phyloP scores from a whole-genome alignment of 2,113 vertebrate genomes.

The Rallus limicola region DNA sequence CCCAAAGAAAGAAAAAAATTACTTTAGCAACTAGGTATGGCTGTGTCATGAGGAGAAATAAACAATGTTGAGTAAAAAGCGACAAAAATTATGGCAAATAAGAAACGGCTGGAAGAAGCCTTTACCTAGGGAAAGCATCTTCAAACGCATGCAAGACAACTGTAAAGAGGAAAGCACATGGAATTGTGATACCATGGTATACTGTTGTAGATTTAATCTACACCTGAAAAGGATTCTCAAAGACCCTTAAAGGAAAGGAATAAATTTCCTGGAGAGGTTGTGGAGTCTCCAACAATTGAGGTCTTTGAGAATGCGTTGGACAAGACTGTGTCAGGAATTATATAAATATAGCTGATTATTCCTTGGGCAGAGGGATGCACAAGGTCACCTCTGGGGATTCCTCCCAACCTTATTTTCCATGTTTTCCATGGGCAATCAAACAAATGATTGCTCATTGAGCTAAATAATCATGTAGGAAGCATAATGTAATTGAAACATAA shows the following conservation, averaged over 20 bases:
- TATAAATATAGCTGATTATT: neutral
- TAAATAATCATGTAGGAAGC: conserved; percentile 23
- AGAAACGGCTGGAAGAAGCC: neutral
- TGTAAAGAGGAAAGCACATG: neutral
- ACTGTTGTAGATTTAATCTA: neutral
- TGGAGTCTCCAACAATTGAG: neutral
- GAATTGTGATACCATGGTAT: neutral
- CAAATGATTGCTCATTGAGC: conserved; percentile 21
- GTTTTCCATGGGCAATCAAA: conserved; percentile 7
- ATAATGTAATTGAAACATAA: conserved; percentile 9
- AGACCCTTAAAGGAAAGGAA: neutral
- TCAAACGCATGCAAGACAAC: neutral
- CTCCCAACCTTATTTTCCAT: conserved; percentile 15
- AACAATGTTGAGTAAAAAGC: neutral
- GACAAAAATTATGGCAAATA: neutral
- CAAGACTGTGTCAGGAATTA: neutral
- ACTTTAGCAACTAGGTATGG: neutral
- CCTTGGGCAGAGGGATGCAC: neutral
- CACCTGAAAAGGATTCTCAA: neutral
- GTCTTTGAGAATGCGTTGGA: neutral
- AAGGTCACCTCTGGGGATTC: neutral
- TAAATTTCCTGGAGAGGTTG: neutral
- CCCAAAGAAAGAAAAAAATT: neutral
- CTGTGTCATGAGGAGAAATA: neutral
- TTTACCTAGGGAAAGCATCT: neutral